Evolutionary conservation across 2,888 invertebrate species (phyloP).

Genomic region (Ochropacha duplaris): DNA sequence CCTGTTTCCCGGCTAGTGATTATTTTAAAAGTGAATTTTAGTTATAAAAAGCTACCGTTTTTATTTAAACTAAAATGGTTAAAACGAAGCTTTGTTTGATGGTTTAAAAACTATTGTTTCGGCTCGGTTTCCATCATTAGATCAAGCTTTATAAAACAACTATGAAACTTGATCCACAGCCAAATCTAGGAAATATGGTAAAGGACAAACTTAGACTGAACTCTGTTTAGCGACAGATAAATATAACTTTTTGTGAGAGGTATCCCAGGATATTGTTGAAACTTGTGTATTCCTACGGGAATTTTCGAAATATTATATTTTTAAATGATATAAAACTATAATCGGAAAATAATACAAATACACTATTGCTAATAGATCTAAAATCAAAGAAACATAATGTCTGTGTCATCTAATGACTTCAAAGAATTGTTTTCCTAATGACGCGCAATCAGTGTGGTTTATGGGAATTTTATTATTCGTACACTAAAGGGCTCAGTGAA

Average conservation of each 20-base stretch:
- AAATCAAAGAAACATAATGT: not conserved
- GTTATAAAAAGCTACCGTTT: constrained; percentile 7
- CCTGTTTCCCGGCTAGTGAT: constrained; percentile 36
- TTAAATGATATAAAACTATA: too few relatives aligned
- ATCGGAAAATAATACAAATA: too few relatives aligned
- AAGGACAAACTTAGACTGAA: too few relatives aligned
- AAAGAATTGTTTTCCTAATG: not conserved
- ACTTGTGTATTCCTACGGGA: not conserved
- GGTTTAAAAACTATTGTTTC: too few relatives aligned
- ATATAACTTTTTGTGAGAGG: not conserved
- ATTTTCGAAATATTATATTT: too few relatives aligned
- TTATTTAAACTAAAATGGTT: not conserved
- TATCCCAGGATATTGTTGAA: not conserved
- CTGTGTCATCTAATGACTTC: not conserved
- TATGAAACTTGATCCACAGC: too few relatives aligned
- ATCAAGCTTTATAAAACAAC: too few relatives aligned
- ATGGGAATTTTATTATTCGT: not conserved
- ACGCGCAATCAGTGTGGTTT: not conserved
- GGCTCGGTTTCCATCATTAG: too few relatives aligned
- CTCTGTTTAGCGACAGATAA: not conserved
- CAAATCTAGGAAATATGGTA: too few relatives aligned
- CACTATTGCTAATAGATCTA: not conserved
- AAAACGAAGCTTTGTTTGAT: not conserved
- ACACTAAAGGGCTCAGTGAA: not conserved
- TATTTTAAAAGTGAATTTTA: constrained; percentile 33